Evolutionary conservation across 2,113 vertebrate species (phyloP).

Genomic region (Neoarius graeffei): DNA sequence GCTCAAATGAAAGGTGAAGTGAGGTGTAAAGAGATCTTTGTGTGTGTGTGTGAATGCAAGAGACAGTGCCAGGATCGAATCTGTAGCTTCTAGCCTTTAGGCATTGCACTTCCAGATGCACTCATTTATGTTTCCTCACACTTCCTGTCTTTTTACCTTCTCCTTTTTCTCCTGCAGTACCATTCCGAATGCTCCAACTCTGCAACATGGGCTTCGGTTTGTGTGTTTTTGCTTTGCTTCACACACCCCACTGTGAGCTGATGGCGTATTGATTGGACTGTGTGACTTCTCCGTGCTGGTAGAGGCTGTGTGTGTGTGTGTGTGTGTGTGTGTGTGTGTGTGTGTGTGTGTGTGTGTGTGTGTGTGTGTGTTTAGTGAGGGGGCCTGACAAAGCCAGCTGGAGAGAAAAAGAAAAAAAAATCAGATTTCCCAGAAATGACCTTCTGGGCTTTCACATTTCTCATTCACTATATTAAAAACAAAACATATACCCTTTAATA

Average conservation of each 20-base stretch:
- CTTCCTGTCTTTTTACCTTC: constrained; percentile 8
- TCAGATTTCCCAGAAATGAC: constrained; percentile 9
- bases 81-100: not conserved
- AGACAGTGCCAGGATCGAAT: constrained; percentile 6
- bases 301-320: constrained; percentile 17
- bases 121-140: constrained; percentile 1
- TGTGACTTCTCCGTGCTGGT: not conserved
- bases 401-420: not conserved
- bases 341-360: constrained; percentile 12
- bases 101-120: not conserved
- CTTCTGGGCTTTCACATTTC: constrained; percentile 26
- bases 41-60: constrained; percentile 9
- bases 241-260: constrained; percentile 16
- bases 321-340: constrained; percentile 16
- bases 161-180: not conserved
- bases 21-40: constrained; percentile 58
- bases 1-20: constrained; percentile 73
- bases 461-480: constrained; percentile 5
- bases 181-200: not conserved
- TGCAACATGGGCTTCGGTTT: not conserved
- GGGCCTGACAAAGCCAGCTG: constrained; percentile 4
- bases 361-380: not conserved
- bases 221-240: constrained; percentile 10
- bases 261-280: constrained; percentile 21
- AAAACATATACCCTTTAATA: not conserved